Percentiles rank a stretch among this genome's conserved stretches.
phyloP scores from a whole-genome alignment of 2,888 invertebrate genomes.

The Leptopilina myrica region DNA sequence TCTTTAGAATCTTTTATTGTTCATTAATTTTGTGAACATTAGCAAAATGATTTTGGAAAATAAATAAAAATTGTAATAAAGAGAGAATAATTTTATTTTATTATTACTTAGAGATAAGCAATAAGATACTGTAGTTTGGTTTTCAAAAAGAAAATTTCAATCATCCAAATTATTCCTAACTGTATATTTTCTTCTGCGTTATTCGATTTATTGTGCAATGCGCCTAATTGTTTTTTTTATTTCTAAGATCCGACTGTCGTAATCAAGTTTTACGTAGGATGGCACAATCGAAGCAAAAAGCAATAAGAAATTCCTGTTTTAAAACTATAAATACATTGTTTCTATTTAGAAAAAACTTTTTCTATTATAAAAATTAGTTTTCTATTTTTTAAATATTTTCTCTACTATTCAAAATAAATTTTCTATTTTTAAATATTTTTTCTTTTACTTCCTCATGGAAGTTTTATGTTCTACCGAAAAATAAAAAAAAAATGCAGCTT shows the following conservation, averaged over 20 bases:
- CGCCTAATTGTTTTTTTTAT: conserved; percentile 3
- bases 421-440: too few relatives aligned
- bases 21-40: too few relatives aligned
- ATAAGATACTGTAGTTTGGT: not conserved
- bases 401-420: too few relatives aligned
- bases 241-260: conserved; percentile 8
- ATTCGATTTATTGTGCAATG: conserved; percentile 23
- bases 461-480: too few relatives aligned
- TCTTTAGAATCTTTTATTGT: too few relatives aligned
- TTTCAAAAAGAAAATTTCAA: not conserved
- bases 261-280: conserved; percentile 21
- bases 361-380: not conserved
- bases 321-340: too few relatives aligned
- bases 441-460: too few relatives aligned
- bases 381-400: not conserved
- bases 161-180: not conserved
- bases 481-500: too few relatives aligned
- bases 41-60: too few relatives aligned
- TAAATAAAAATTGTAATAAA: too few relatives aligned
- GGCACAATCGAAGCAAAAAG: not conserved
- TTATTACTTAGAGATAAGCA: too few relatives aligned
- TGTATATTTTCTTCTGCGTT: conserved; percentile 2
- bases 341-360: not conserved
- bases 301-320: not conserved
- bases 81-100: too few relatives aligned